A percentile compares a stretch with the other conserved stretches of the same genome.
Evolutionary conservation across 92 coral and sea anemone species (phyloP).

Genomic region (Porites rus): DNA sequence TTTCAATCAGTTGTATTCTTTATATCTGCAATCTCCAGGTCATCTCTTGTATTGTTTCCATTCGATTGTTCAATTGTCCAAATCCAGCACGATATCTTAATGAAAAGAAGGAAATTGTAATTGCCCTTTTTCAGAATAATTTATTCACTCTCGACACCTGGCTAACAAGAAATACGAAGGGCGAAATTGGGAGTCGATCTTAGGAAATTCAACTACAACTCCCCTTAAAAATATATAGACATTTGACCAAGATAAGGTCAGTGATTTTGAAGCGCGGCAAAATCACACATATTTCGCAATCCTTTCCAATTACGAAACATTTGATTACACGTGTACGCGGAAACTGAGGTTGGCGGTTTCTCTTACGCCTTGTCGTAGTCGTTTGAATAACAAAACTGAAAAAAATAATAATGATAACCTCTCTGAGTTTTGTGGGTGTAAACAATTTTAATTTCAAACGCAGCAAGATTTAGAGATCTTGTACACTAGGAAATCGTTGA

Average conservation of each 20-base stretch:
- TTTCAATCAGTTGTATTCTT: too few species aligned
- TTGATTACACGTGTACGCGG: neutral
- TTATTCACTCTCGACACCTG: constrained; percentile 1
- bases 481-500: neutral
- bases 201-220: neutral
- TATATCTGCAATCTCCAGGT: neutral
- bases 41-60: neutral
- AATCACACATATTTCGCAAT: constrained; percentile 1
- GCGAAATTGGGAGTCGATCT: neutral
- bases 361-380: neutral
- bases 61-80: neutral
- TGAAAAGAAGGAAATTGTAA: neutral
- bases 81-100: neutral
- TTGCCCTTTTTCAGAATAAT: neutral
- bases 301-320: neutral
- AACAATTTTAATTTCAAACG: constrained; percentile 23
- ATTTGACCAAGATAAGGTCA: neutral
- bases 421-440: neutral
- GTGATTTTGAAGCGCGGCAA: neutral
- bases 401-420: constrained; percentile 3
- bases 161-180: neutral
- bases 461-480: neutral
- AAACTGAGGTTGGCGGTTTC: neutral
- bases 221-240: neutral
- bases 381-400: neutral